phyloP scores from a whole-genome alignment of 2,888 invertebrate species.

The Heliconius erato region DNA sequence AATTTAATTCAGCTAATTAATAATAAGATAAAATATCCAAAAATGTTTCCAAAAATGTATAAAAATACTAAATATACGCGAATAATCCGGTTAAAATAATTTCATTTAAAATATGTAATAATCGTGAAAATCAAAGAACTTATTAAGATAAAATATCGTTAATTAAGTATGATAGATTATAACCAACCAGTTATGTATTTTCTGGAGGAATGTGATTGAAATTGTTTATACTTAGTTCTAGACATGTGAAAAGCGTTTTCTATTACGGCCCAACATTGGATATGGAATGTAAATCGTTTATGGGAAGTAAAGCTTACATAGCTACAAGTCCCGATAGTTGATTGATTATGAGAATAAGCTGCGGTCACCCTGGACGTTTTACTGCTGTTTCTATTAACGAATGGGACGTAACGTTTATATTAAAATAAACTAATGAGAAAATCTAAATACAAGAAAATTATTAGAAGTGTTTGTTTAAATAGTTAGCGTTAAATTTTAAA shows the following conservation, averaged over 20 bases:
- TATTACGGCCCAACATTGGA: conserved; percentile 50
- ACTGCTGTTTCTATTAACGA: conserved; percentile 1
- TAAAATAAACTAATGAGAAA: not conserved
- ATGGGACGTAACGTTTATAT: not conserved
- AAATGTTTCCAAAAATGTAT: too few species aligned
- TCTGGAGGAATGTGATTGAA: conserved; percentile 45
- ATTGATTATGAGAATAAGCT: conserved; percentile 45
- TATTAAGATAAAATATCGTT: not conserved
- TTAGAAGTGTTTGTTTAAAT: not conserved
- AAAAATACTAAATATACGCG: too few species aligned
- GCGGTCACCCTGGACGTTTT: conserved; percentile 35
- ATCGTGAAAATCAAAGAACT: too few species aligned
- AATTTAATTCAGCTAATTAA: not conserved
- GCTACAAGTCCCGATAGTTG: conserved; percentile 44
- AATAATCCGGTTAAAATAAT: too few species aligned
- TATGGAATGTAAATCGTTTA: conserved; percentile 54
- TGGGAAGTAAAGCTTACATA: conserved; percentile 50
- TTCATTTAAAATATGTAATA: too few species aligned
- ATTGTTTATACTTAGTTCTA: conserved; percentile 42
- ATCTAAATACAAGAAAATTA: conserved; percentile 15
- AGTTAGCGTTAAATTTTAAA: not conserved
- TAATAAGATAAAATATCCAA: not conserved
- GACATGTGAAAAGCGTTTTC: conserved; percentile 42
- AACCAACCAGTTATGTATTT: not conserved
- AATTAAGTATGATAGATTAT: not conserved